Conservation (phyloP, 2,797 vertebrate species). For the Fringilla coelebs region DNA sequence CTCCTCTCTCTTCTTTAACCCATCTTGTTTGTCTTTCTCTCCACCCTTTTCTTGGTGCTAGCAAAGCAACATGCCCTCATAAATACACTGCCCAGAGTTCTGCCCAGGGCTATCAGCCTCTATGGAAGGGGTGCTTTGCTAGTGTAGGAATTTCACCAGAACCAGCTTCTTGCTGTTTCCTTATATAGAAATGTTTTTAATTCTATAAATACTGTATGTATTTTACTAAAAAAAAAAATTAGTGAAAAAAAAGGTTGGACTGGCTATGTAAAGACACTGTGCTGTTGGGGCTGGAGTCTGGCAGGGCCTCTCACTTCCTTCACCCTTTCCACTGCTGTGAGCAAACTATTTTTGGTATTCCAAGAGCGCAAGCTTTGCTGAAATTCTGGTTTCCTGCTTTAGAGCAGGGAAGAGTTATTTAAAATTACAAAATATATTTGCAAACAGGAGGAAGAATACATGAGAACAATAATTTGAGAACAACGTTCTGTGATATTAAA, state of each 20-base stretch:
- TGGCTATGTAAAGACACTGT: not conserved
- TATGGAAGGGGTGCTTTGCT: not conserved
- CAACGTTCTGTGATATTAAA: slow-evolving; percentile 2
- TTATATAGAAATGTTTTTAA: slow-evolving; percentile 47
- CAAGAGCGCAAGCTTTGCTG: slow-evolving; percentile 34
- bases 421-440: slow-evolving; percentile 1
- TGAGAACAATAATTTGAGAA: not conserved
- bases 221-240: not conserved
- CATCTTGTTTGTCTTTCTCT: not conserved
- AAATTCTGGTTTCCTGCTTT: slow-evolving; percentile 38
- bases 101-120: not conserved
- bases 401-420: slow-evolving; percentile 6
- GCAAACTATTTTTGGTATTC: slow-evolving; percentile 55
- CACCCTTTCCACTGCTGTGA: slow-evolving; percentile 34
- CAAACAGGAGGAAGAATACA: not conserved
- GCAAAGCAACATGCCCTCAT: not conserved
- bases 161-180: slow-evolving; percentile 33
- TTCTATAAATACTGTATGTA: slow-evolving; percentile 48
- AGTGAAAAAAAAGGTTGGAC: not conserved
- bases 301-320: slow-evolving; percentile 41
- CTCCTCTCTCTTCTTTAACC: not conserved
- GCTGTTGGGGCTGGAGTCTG: not conserved
- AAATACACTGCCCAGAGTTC: not conserved
- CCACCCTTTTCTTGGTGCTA: not conserved
- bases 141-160: slow-evolving; percentile 8